Evolutionary conservation across 2,888 invertebrate genomes (phyloP).

Genomic region (Xestoiulus laeticollis): DNA sequence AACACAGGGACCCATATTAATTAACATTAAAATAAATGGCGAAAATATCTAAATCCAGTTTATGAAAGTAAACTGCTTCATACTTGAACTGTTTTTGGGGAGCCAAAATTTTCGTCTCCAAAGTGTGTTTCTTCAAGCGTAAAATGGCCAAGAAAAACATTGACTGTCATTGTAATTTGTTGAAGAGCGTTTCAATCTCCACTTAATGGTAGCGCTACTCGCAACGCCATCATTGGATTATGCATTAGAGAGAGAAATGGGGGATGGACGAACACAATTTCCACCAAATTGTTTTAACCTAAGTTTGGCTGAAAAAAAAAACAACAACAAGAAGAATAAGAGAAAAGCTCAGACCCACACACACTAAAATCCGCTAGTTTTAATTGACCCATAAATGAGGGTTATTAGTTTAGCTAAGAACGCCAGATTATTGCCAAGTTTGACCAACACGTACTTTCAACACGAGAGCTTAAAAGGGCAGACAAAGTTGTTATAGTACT

Average conservation of each 20-base stretch:
- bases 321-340: neutral
- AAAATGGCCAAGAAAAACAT: neutral
- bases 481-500: conserved; percentile 2
- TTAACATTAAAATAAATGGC: too few species aligned
- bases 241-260: conserved; percentile 34
- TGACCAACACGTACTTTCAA: conserved; percentile 28
- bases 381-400: conserved; percentile 37
- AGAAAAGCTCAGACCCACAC: conserved; percentile 2
- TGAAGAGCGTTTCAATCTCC: conserved; percentile 21
- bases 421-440: conserved; percentile 34
- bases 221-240: conserved; percentile 22
- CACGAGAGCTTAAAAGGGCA: neutral
- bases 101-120: neutral
- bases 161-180: conserved; percentile 28
- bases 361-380: conserved; percentile 2
- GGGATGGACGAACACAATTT: conserved; percentile 15
- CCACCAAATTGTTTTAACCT: conserved; percentile 10
- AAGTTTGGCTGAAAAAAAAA: neutral
- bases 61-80: neutral
- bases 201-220: conserved; percentile 20
- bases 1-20: too few species aligned
- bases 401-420: conserved; percentile 30
- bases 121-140: neutral
- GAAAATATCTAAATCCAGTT: neutral
- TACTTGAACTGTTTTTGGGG: neutral